Evolutionary conservation across 2,113 vertebrate species (phyloP), one percentile per base, ranked within the genome.

Genomic region (Trogon melanurus): DNA sequence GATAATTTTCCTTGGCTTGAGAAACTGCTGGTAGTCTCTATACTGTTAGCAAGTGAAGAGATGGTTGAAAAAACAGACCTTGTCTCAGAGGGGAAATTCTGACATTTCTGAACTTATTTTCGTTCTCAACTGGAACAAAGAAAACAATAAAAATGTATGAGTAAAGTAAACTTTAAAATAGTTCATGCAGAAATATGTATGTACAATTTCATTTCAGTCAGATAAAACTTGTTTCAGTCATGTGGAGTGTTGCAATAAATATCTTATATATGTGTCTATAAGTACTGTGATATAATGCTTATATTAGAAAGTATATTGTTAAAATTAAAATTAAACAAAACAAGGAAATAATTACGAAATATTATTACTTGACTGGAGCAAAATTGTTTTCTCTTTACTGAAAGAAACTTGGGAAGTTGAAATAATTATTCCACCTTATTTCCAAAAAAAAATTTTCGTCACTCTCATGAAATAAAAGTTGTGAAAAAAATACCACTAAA

Each of bases 121-220:
- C 75, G 88, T 91, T 88, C 69, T 91, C 36, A 71, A 38, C 19
- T 78, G 36, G 34, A 83, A 86, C 11, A 85, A 83, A 91, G 26
- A 73, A 58, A 86, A 74, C 27, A 88, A 80, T 78, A 88, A 93
- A 96, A 88, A 94, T 88, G 45, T 66, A 92, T 73, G 75, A 93
- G 51, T 38, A 79, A 84, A 80, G 27, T 78, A 91, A 70, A 85
- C 20, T 88, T 91, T 41, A 65, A 88, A 90, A 85, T 71, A 82
- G 69, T 89, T 85, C 34, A 41, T 73, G 62, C 17, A 76, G 41
- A 88, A 89, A 73, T 94, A 66, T 57, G 16, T 66, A 80, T 41
- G 5, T 58, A 69, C 20, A 75, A 69, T 85, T 82, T 87, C 26
- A 54, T 89, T 91, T 93, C 62, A 74, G 56, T 51, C 47, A 82